phyloP scores from a whole-genome alignment of 92 coral and sea anemone genomes.

The Paramuricea clavata region DNA sequence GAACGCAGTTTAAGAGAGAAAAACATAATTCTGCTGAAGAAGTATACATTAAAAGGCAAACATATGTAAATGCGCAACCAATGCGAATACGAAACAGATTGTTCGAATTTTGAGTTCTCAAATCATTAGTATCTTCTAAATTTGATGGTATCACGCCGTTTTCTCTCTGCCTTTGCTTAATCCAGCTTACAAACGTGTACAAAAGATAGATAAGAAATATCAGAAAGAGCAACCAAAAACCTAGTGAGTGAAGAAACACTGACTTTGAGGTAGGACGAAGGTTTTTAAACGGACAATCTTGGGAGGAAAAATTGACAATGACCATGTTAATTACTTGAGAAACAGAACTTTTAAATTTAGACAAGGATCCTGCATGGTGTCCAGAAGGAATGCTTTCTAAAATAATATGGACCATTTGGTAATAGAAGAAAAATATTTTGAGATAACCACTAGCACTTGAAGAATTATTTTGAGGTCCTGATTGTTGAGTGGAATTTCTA shows the following conservation, averaged over 20 bases:
- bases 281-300: constrained; percentile 3
- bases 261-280: neutral
- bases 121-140: neutral
- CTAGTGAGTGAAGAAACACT: neutral
- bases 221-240: neutral
- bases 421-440: constrained; percentile 17
- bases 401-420: neutral
- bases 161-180: neutral
- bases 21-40: neutral
- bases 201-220: neutral
- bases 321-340: neutral
- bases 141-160: neutral
- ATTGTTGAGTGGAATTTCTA: neutral
- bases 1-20: constrained; percentile 18
- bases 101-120: neutral
- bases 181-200: neutral
- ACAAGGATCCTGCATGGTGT: neutral
- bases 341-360: neutral
- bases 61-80: neutral
- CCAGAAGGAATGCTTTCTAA: neutral
- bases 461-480: neutral
- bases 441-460: neutral
- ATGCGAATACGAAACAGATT: neutral
- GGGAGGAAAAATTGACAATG: neutral
- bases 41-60: constrained; percentile 16